A percentile compares a stretch with the other conserved stretches of the same genome.
These are phyloP conservation scores for Scaptomyza pallida DNA, from an alignment of 1,140 invertebrate genomes.

Conservation along the genomic window DNA sequence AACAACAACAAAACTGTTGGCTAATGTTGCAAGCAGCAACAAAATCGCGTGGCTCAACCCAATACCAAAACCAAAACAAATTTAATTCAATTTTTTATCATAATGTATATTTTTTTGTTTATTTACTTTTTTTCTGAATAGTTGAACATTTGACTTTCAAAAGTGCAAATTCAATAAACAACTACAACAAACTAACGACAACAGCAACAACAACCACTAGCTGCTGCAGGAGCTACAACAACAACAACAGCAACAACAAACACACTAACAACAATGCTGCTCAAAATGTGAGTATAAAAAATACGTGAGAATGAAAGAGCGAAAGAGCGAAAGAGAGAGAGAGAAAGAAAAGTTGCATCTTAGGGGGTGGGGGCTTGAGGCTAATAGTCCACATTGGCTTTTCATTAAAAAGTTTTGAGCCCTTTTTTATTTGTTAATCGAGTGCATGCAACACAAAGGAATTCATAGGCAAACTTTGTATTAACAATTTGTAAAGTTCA, in stretches of 20 bases:
- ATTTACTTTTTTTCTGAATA: conserved; percentile 41
- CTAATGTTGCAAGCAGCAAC: conserved; percentile 16
- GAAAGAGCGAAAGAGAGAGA: too few relatives aligned
- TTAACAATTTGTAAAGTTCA: background rate
- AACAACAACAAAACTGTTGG: conserved; percentile 9
- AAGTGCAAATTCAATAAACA: conserved; percentile 62
- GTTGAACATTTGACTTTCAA: conserved; percentile 72
- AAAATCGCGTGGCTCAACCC: background rate
- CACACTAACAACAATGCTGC: conserved; percentile 59
- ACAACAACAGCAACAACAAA: conserved; percentile 29
- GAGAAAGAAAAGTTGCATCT: too few relatives aligned
- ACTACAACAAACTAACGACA: conserved; percentile 26
- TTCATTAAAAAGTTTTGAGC: conserved; percentile 10
- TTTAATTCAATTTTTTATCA: conserved; percentile 44
- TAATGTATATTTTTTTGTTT: conserved; percentile 19
- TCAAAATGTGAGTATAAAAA: conserved; percentile 68
- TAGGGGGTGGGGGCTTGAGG: too few relatives aligned
- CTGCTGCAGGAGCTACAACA: conserved; percentile 28
- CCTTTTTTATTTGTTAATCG: conserved; percentile 4
- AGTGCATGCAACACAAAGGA: too few relatives aligned
- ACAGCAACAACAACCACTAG: conserved; percentile 14
- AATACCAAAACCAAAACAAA: conserved; percentile 9
- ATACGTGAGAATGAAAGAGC: too few relatives aligned
- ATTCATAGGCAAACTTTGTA: background rate
- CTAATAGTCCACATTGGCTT: too few relatives aligned